Conservation (phyloP, 30 jellyfish, hydroid and myxozoan species). For the Sanderia malayensis region DNA sequence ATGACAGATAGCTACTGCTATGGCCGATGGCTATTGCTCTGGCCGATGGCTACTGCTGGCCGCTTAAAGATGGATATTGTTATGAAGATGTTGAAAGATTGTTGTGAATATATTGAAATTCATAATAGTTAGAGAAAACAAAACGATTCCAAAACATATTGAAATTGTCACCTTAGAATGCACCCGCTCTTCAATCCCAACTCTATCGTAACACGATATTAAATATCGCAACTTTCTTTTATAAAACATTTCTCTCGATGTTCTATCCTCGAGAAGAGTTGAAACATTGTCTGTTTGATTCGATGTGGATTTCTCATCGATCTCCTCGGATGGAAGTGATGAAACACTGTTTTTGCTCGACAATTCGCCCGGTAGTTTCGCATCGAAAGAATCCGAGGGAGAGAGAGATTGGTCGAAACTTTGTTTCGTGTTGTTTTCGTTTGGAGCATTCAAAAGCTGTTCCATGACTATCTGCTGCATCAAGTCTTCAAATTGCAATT, state of each 20-base stretch:
- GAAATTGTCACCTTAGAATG: conserved; percentile 81
- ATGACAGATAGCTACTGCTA: no score
- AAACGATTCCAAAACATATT: no score
- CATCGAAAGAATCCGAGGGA: conserved; percentile 8
- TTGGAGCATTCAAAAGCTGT: conserved; percentile 46
- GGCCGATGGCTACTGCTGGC: no score
- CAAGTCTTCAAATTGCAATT: conserved; percentile 53
- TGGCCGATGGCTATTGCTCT: no score
- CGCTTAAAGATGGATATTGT: no score
- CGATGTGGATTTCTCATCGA: conserved; percentile 47
- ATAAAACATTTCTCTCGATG: conserved; percentile 32
- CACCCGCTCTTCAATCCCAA: conserved; percentile 64
- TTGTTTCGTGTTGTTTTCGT: not conserved
- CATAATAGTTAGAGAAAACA: no score
- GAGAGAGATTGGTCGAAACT: conserved; percentile 10
- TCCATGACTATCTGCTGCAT: conserved; percentile 84
- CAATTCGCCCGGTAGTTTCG: conserved; percentile 25
- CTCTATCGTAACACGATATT: conserved; percentile 72
- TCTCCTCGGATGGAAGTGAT: conserved; percentile 57
- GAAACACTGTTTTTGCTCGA: conserved; percentile 28
- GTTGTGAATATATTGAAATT: no score
- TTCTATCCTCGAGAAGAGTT: conserved; percentile 19
- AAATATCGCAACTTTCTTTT: conserved; percentile 48
- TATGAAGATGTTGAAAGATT: no score
- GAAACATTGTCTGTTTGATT: conserved; percentile 41